These are phyloP conservation scores for Platycnemis pennipes DNA, from an alignment of 2,888 invertebrate species.

Conservation along the genomic window DNA sequence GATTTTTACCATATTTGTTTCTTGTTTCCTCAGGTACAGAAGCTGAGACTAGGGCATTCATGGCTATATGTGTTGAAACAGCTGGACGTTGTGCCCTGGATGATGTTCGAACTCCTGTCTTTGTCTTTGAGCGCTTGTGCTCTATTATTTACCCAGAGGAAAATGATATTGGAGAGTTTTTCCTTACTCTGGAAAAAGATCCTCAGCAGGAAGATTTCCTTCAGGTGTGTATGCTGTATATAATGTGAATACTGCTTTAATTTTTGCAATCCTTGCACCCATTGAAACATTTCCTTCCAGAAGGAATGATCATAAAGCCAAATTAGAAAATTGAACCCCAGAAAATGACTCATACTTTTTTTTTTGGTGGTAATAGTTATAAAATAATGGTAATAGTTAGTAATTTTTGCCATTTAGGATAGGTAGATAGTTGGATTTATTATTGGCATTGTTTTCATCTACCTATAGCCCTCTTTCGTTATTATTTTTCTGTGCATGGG, in stretches of 20 bases:
- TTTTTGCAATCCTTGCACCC: no score
- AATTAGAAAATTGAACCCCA: no score
- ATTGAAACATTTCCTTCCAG: no score
- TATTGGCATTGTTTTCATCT: no score
- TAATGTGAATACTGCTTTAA: no score
- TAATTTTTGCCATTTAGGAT: no score
- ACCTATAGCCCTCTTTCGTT: no score
- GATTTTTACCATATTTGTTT: not conserved
- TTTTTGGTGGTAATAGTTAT: no score
- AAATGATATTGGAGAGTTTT: conserved; percentile 98
- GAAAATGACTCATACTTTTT: not conserved
- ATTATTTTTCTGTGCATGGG: no score
- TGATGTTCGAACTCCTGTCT: conserved; percentile 97
- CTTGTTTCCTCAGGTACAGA: conserved; percentile 86
- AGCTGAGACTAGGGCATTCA: conserved; percentile 97
- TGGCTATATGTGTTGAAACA: conserved; percentile 98
- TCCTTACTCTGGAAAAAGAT: conserved; percentile 97
- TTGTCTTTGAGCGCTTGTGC: conserved; percentile 97
- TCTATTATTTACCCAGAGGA: conserved; percentile 99
- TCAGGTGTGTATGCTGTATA: conserved; percentile 82
- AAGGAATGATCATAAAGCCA: no score
- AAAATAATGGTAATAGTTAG: no score
- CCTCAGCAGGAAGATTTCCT: conserved; percentile 99
- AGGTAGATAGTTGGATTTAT: no score
- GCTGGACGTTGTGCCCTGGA: conserved; percentile 94